phyloP scores from a whole-genome alignment of 2,888 invertebrate species.

The Tipula unca region DNA sequence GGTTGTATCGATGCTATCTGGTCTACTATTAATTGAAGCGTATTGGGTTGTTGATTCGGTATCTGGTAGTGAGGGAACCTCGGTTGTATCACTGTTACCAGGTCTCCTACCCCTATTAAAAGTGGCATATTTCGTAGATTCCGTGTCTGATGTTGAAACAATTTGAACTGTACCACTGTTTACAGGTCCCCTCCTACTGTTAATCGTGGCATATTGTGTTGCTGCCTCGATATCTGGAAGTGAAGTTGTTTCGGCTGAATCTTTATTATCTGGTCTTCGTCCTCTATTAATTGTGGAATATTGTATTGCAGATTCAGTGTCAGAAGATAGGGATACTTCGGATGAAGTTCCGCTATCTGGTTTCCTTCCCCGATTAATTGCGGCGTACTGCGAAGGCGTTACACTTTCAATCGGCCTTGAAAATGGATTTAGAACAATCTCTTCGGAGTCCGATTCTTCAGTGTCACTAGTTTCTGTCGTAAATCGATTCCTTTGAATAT shows the following conservation, averaged over 20 bases:
- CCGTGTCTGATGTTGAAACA: not conserved
- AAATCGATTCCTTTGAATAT: slow-evolving; percentile 57
- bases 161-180: not conserved
- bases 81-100: not conserved
- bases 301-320: not conserved
- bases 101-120: not conserved
- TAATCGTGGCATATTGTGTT: not conserved
- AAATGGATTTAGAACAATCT: not conserved
- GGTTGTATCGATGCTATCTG: not conserved
- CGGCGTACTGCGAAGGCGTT: not conserved
- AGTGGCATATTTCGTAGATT: not conserved
- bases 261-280: not conserved
- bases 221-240: not conserved
- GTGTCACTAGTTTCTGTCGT: slow-evolving; percentile 32
- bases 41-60: not conserved
- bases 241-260: not conserved
- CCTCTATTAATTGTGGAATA: not conserved
- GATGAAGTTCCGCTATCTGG: not conserved
- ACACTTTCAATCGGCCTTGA: not conserved
- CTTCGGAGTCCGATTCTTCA: not conserved
- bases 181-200: not conserved
- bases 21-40: not conserved
- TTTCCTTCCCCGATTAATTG: not conserved
- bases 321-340: not conserved
- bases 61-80: not conserved